phyloP scores from a whole-genome alignment of 1,140 invertebrate genomes.

The Sycophaga agraensis region DNA sequence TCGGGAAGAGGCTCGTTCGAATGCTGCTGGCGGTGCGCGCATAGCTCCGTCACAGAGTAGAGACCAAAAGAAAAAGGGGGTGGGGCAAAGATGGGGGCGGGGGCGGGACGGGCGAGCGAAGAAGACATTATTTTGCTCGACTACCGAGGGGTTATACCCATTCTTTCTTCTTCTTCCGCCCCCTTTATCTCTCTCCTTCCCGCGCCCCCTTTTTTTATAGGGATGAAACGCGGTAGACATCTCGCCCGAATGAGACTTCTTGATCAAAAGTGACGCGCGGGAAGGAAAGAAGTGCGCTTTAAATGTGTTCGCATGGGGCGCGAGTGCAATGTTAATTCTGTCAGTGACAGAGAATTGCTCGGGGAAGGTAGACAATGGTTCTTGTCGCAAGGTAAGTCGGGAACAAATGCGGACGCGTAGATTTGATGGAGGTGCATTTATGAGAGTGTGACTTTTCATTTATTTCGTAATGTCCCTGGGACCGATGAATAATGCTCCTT shows the following conservation, averaged over 20 bases:
- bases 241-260: slow-evolving; percentile 1
- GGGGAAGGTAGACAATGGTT: neutral
- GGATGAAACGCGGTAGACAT: no score
- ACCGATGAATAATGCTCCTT: no score
- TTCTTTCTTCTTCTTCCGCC: neutral
- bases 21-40: slow-evolving; percentile 15
- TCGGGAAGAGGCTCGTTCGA: neutral
- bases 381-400: neutral
- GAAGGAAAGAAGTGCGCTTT: neutral
- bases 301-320: neutral
- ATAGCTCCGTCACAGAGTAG: slow-evolving; percentile 28
- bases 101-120: neutral
- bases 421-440: neutral
- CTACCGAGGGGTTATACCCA: neutral
- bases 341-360: neutral
- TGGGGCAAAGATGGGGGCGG: neutral
- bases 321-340: neutral
- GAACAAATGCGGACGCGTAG: no score
- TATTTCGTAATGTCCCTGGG: no score
- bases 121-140: slow-evolving; percentile 11
- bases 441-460: no score
- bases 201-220: no score
- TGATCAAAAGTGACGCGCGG: slow-evolving; percentile 5
- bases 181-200: neutral
- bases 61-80: slow-evolving; percentile 19